phyloP scores from a whole-genome alignment of 1,140 invertebrate species.

The Colletes latitarsis region DNA sequence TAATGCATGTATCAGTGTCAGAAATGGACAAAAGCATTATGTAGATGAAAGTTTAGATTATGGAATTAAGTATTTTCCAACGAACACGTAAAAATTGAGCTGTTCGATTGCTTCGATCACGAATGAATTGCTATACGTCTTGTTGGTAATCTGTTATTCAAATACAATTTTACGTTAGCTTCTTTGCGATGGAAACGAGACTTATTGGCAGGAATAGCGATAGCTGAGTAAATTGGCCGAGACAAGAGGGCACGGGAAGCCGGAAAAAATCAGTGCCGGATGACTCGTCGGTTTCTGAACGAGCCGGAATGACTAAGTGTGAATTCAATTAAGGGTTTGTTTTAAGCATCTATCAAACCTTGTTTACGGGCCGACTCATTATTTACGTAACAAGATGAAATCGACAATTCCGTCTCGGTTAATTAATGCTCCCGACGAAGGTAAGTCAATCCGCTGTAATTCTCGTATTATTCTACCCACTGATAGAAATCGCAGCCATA shows the following conservation, averaged over 20 bases:
- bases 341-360: conserved; percentile 71
- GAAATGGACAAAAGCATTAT: too few relatives aligned
- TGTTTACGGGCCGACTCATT: conserved; percentile 76
- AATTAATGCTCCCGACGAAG: conserved; percentile 30
- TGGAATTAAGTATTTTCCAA: too few relatives aligned
- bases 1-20: too few relatives aligned
- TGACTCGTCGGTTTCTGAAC: conserved; percentile 77
- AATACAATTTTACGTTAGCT: too few relatives aligned
- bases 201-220: conserved; percentile 32
- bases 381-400: conserved; percentile 75
- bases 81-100: too few relatives aligned
- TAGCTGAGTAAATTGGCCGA: conserved; percentile 58
- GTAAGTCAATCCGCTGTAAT: not conserved
- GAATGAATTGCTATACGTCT: too few relatives aligned
- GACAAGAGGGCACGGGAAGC: conserved; percentile 60
- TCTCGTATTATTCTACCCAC: not conserved
- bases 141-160: too few relatives aligned
- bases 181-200: conserved; percentile 1
- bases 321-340: conserved; percentile 80
- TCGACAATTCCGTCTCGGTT: conserved; percentile 64
- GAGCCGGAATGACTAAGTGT: conserved; percentile 77
- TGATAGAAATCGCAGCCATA: too few relatives aligned
- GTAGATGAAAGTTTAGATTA: too few relatives aligned
- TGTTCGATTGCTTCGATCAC: too few relatives aligned
- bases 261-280: conserved; percentile 77